Evolutionary conservation across 2,113 vertebrate species (phyloP).

Genomic region (Corythoichthys intestinalis): DNA sequence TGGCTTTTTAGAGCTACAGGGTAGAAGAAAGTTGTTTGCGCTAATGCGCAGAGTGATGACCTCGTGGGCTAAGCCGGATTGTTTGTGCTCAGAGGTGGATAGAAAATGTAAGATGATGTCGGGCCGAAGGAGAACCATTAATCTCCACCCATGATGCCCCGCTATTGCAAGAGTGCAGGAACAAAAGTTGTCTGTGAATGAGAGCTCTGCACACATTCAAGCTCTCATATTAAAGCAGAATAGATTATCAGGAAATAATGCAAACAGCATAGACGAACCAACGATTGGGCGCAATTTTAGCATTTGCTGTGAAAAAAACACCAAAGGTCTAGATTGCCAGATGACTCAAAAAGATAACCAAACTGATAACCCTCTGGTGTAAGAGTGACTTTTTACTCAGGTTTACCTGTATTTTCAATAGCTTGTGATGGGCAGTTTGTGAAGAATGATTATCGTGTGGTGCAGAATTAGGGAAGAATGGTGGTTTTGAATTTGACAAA

Average conservation of each 20-base stretch:
- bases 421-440: background rate
- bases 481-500: no score
- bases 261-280: no score
- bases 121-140: slow-evolving; percentile 41
- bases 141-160: slow-evolving; percentile 53
- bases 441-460: background rate
- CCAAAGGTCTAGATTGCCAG: no score
- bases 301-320: no score
- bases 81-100: slow-evolving; percentile 31
- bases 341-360: no score
- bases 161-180: slow-evolving; percentile 45
- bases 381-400: no score
- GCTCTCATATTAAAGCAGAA: background rate
- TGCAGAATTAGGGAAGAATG: no score
- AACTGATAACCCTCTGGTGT: no score
- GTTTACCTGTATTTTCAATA: background rate
- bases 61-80: slow-evolving; percentile 13
- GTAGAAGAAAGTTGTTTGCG: background rate
- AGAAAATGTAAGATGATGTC: slow-evolving; percentile 48
- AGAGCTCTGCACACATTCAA: background rate
- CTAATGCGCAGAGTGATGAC: background rate
- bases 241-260: no score
- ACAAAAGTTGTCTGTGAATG: background rate
- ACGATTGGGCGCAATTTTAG: no score
- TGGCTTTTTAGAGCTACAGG: background rate